Percentiles rank a stretch among this genome's conserved stretches.
Evolutionary conservation across 2,797 vertebrate species (phyloP).

Genomic region (Esox masquinongy): DNA sequence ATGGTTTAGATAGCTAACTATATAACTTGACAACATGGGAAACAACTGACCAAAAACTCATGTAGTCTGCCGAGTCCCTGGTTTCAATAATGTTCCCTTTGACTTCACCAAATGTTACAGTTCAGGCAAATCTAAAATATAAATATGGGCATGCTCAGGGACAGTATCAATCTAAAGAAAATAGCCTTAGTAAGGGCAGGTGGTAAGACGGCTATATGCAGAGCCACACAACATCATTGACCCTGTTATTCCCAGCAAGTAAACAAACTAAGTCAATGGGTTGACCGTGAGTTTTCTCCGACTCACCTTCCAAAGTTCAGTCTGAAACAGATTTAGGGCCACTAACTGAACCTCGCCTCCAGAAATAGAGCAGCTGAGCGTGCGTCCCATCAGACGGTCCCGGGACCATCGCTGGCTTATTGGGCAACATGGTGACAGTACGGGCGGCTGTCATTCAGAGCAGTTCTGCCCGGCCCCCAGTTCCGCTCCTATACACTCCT

Average conservation of each 20-base stretch:
- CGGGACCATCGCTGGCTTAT: slow-evolving; percentile 45
- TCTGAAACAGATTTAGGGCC: slow-evolving; percentile 37
- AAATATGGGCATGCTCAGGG: not conserved
- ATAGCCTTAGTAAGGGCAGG: not conserved
- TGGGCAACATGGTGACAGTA: slow-evolving; percentile 40
- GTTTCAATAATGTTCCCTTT: not conserved
- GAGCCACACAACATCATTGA: slow-evolving; percentile 23
- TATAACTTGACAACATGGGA: not conserved
- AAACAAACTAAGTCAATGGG: slow-evolving; percentile 10
- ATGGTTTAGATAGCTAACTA: not conserved
- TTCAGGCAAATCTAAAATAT: not conserved
- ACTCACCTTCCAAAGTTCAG: slow-evolving; percentile 60
- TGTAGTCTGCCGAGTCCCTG: not conserved
- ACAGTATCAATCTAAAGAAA: not conserved
- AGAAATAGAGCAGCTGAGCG: slow-evolving; percentile 64
- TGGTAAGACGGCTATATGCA: not conserved
- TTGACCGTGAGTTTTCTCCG: slow-evolving; percentile 27
- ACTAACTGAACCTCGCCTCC: slow-evolving; percentile 56
- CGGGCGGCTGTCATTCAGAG: slow-evolving; percentile 22
- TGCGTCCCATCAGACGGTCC: slow-evolving; percentile 44
- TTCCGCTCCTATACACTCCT: not conserved
- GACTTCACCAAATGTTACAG: not conserved
- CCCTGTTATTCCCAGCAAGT: slow-evolving; percentile 40
- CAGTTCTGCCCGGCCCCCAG: slow-evolving; percentile 2
- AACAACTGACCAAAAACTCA: not conserved